Evolutionary conservation across 1,140 invertebrate genomes (phyloP), one percentile per base, ranked within the genome.

Genomic region (Cheumatopsyche charites): DNA sequence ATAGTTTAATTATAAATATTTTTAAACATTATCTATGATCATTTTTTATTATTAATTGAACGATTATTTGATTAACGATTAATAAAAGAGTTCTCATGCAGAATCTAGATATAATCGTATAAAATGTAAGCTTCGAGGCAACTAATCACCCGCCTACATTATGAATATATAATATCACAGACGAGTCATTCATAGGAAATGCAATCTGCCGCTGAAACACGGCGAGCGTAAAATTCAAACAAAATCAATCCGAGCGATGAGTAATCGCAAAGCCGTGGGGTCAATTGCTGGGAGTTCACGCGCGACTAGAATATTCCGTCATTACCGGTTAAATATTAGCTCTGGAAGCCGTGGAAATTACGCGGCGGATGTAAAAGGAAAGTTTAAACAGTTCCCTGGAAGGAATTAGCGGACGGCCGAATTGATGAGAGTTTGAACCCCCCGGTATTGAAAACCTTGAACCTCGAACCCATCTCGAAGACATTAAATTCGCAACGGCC

Each of bases 241-340:
- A 47, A 47, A 26, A 58, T 9, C 19, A 19, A 23, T 9, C 17
- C 11, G 17, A 55, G 12, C 49, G 49, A 58, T 58, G 23, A 58
- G 55, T 58, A 58, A 58, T 58, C 17, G 17, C 21, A 19, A 3
- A 9, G 9, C 29, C 3, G 29, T 4, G 29, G 29, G 55, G 55
- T 25, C 55, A 58, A 21, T 58, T 58, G 3, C 17, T 13, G 23
- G n/a, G 21, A 23, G 23, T 58, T 58, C 55, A 19, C 55, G 55
- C 55, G 21, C 21, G 23, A 58, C 17, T 58, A 4, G 29, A 9
- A 36, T 58, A 58, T 58, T 58, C 25, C 21, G 55, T 58, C 21
- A 58, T 58, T 58, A 58, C 55, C 21, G 55, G 21, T 58, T 58
- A 58, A 58, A 58, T 58, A 58, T 58, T 58, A 25, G 55, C 55